A percentile compares a stretch with the other conserved stretches of the same genome.
These are phyloP conservation scores for Egretta garzetta DNA, from an alignment of 2,113 vertebrate species.

Conservation along the genomic window DNA sequence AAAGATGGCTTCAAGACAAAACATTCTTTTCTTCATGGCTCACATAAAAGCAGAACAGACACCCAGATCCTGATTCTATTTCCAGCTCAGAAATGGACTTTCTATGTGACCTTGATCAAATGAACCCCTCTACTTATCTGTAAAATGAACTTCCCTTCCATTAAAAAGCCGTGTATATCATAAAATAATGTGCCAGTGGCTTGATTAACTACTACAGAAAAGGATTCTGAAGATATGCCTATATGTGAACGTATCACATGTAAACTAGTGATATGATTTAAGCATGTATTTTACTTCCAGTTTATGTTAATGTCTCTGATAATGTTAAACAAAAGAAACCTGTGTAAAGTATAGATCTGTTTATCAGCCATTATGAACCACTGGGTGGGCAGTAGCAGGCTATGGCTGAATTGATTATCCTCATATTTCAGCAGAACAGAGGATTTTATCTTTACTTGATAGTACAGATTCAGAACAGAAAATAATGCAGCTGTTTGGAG, in stretches of 20 bases:
- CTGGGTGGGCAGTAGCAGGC: not conserved
- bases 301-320: not conserved
- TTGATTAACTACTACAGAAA: not conserved
- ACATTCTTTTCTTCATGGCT: not conserved
- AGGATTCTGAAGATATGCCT: not conserved
- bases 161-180: not conserved
- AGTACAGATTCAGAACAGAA: not conserved
- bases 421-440: not conserved
- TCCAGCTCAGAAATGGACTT: not conserved
- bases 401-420: not conserved
- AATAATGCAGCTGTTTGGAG: not conserved
- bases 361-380: not conserved
- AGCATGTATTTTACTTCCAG: not conserved
- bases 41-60: not conserved
- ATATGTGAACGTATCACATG: rapidly evolving
- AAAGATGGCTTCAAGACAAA: not conserved
- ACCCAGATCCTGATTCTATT: not conserved
- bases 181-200: not conserved
- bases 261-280: not conserved
- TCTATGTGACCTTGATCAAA: slow-evolving; percentile 51
- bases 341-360: not conserved
- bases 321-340: not conserved
- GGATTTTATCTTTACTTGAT: not conserved
- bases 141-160: not conserved
- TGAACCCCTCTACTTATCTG: not conserved